These are phyloP conservation scores for Camponotus floridanus DNA, from an alignment of 1,140 invertebrate genomes.

Conservation along the genomic window DNA sequence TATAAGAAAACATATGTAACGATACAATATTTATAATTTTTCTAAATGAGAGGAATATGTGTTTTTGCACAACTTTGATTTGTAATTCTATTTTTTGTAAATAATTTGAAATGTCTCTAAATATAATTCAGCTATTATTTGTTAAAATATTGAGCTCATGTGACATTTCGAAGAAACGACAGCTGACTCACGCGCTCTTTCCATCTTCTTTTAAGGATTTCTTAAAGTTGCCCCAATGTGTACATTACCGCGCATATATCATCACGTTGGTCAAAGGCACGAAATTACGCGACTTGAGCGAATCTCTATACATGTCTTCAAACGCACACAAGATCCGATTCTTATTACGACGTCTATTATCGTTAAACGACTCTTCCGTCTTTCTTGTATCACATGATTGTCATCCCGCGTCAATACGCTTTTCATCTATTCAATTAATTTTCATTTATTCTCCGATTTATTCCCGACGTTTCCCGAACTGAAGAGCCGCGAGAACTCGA, in stretches of 20 bases:
- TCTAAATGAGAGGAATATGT: not conserved
- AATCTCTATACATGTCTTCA: conserved; percentile 9
- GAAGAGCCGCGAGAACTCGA: conserved; percentile 53
- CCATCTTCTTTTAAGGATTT: conserved; percentile 16
- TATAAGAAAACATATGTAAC: not conserved
- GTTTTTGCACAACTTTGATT: not conserved
- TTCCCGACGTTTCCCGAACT: conserved; percentile 11
- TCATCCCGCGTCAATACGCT: conserved; percentile 12
- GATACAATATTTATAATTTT: not conserved
- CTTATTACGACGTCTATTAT: conserved; percentile 27
- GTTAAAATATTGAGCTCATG: not conserved
- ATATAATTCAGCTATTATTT: not conserved
- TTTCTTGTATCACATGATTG: conserved; percentile 28
- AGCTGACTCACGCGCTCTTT: not conserved
- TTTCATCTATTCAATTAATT: conserved; percentile 38
- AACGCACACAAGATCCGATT: conserved; percentile 39
- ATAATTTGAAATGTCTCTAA: not conserved
- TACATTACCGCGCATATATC: not conserved
- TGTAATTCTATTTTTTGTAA: not conserved
- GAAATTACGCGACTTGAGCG: conserved; percentile 14
- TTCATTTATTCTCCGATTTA: conserved; percentile 13
- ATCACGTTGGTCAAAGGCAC: conserved; percentile 11
- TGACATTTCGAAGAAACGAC: not conserved
- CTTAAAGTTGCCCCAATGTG: conserved; percentile 17
- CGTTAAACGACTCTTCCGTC: not conserved